phyloP scores from a whole-genome alignment of 2,113 vertebrate genomes.

The Regulus satrapa region DNA sequence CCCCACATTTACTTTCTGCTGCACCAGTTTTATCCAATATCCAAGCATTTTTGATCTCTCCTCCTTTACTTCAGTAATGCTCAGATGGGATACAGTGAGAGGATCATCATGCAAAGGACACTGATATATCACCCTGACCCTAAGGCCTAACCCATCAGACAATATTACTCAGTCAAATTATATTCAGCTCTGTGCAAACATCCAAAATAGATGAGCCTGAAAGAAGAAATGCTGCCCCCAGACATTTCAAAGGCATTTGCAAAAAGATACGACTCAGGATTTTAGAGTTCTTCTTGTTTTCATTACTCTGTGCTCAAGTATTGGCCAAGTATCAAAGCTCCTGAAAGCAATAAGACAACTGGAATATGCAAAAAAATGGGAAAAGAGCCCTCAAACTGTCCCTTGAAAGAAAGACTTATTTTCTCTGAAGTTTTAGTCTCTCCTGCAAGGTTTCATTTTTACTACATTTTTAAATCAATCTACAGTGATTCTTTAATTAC shows the following conservation, averaged over 20 bases:
- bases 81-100: background rate
- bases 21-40: background rate
- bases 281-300: slow-evolving; percentile 54
- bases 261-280: background rate
- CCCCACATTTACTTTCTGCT: background rate
- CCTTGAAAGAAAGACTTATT: background rate
- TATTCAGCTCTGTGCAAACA: background rate
- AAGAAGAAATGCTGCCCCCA: slow-evolving; percentile 16
- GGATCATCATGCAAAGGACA: background rate
- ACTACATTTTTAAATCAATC: background rate
- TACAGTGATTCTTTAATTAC: slow-evolving; percentile 4
- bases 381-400: background rate
- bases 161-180: background rate
- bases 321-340: background rate
- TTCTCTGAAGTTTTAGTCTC: background rate
- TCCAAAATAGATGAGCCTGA: background rate
- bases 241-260: slow-evolving; percentile 31
- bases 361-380: background rate
- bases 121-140: background rate
- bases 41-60: background rate
- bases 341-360: slow-evolving; percentile 4
- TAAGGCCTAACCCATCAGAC: background rate
- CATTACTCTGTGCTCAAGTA: background rate
- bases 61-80: background rate
- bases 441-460: background rate